A percentile compares a stretch with the other conserved stretches of the same genome.
These are phyloP conservation scores for Hybos culiciformis DNA, from an alignment of 2,888 invertebrate genomes.

Conservation along the genomic window DNA sequence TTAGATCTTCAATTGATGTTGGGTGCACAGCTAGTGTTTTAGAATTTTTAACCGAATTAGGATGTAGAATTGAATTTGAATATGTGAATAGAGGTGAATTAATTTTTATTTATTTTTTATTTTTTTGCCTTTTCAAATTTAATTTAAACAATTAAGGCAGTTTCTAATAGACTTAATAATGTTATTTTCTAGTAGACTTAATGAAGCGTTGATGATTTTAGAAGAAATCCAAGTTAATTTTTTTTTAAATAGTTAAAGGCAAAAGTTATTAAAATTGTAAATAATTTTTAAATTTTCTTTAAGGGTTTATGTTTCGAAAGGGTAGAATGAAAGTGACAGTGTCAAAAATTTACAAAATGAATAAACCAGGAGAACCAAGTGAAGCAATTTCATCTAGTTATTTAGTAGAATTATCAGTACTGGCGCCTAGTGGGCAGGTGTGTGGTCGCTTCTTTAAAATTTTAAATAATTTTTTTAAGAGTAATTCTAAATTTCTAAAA, in stretches of 20 bases:
- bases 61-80: conserved; percentile 84
- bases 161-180: too few species aligned
- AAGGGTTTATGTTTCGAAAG: conserved; percentile 81
- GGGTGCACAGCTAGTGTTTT: conserved; percentile 80
- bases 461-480: not conserved
- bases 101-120: not conserved
- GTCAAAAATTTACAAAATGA: conserved; percentile 82
- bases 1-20: conserved; percentile 84
- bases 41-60: conserved; percentile 84
- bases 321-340: conserved; percentile 95
- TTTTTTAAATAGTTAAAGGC: too few species aligned
- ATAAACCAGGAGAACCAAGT: conserved; percentile 50
- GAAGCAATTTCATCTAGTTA: conserved; percentile 87
- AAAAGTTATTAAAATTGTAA: not conserved
- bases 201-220: too few species aligned
- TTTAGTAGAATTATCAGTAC: conserved; percentile 76
- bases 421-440: conserved; percentile 50
- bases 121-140: not conserved
- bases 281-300: not conserved
- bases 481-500: not conserved
- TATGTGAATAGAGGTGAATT: conserved; percentile 67
- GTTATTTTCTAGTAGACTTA: too few species aligned
- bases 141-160: too few species aligned
- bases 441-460: not conserved
- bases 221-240: not conserved